These are phyloP conservation scores for Camponotus fellah DNA, from an alignment of 2,888 invertebrate species.

Conservation along the genomic window DNA sequence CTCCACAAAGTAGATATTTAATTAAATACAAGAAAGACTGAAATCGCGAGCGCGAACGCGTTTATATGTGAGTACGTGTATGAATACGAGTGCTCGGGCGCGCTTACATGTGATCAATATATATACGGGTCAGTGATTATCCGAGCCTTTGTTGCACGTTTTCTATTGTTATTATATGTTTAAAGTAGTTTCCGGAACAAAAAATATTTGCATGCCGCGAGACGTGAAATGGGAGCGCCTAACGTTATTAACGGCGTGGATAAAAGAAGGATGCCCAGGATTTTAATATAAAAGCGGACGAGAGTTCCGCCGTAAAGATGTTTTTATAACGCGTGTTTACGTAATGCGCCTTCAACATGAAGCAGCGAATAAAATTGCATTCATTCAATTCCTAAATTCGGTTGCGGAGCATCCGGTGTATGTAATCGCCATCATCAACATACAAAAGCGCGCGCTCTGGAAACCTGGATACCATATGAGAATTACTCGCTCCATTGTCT, in stretches of 20 bases:
- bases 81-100: background rate
- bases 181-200: constrained; percentile 46
- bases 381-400: constrained; percentile 45
- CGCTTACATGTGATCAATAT: constrained; percentile 41
- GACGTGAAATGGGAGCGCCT: constrained; percentile 49
- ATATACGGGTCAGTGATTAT: constrained; percentile 58
- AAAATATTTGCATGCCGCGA: constrained; percentile 54
- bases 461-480: constrained; percentile 33
- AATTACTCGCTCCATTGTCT: constrained; percentile 49
- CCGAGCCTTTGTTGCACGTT: constrained; percentile 50
- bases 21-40: constrained; percentile 68
- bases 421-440: constrained; percentile 39
- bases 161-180: constrained; percentile 55
- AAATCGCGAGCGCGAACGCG: background rate
- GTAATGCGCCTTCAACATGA: constrained; percentile 45
- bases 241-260: constrained; percentile 54
- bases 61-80: background rate
- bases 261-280: constrained; percentile 51
- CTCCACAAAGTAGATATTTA: constrained; percentile 64
- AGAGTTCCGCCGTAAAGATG: constrained; percentile 49
- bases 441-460: constrained; percentile 27
- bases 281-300: constrained; percentile 56
- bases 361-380: constrained; percentile 41
- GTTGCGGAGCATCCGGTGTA: constrained; percentile 36
- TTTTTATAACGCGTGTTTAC: constrained; percentile 55